Percentiles rank a stretch among this genome's conserved stretches.
phyloP scores from a whole-genome alignment of 2,113 vertebrate genomes.

The Cyphomyrus discorhynchus region DNA sequence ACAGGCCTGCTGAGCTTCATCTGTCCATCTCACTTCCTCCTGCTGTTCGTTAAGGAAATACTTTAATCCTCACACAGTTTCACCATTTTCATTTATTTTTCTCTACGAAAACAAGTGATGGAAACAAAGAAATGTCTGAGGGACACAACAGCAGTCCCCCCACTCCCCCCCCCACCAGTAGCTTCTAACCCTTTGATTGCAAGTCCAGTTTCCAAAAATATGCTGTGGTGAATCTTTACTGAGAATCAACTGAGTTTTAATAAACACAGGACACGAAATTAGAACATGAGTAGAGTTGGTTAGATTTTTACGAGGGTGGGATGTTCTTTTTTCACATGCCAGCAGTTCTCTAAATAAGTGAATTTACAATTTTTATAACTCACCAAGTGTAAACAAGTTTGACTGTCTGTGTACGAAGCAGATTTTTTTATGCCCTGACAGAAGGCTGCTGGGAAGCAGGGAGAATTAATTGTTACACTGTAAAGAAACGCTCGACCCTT shows the following conservation, averaged over 20 bases:
- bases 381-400: background rate
- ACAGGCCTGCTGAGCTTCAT: background rate
- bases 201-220: background rate
- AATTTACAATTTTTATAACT: background rate
- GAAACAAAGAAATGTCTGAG: background rate
- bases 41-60: background rate
- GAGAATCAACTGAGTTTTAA: background rate
- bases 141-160: background rate
- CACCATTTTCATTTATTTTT: background rate
- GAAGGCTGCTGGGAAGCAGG: background rate
- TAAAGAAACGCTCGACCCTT: conserved; percentile 19
- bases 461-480: conserved; percentile 23
- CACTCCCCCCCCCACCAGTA: background rate
- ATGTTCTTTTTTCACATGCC: background rate
- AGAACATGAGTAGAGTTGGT: background rate
- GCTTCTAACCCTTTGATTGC: background rate
- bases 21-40: background rate
- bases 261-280: background rate
- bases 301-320: background rate
- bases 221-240: background rate
- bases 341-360: background rate
- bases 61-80: background rate
- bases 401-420: background rate
- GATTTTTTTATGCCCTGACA: background rate
- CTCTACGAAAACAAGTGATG: background rate